These are phyloP conservation scores for Hymenochirus boettgeri DNA, from an alignment of 2,113 vertebrate genomes.

Conservation along the genomic window DNA sequence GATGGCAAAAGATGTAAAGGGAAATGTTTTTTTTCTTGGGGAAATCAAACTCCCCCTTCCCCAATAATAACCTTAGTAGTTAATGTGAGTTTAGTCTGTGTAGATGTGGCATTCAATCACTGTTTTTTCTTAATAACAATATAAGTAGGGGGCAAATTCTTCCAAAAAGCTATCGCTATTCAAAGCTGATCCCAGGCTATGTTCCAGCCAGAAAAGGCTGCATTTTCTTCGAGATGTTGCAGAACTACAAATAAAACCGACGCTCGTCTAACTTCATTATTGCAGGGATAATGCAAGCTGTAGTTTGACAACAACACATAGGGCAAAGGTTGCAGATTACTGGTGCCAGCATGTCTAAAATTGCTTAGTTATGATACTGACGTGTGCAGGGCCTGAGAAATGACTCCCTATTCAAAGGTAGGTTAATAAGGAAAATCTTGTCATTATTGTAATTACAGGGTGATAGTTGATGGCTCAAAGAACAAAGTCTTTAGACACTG, in stretches of 20 bases:
- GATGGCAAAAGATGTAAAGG: conserved; percentile 32
- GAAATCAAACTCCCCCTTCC: conserved; percentile 4
- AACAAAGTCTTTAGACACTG: conserved; percentile 34
- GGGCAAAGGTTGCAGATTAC: too few relatives aligned
- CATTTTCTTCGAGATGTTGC: too few relatives aligned
- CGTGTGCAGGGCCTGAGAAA: neutral
- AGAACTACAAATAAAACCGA: too few relatives aligned
- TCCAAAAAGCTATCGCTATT: conserved; percentile 31
- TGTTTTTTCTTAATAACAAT: conserved; percentile 26
- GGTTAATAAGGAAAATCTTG: conserved; percentile 46
- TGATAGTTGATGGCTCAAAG: conserved; percentile 39
- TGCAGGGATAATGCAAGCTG: too few relatives aligned
- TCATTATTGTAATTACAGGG: conserved; percentile 46
- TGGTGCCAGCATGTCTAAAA: too few relatives aligned
- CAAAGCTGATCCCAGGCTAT: neutral
- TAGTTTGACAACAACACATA: too few relatives aligned
- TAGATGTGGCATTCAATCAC: conserved; percentile 5
- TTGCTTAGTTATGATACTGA: neutral
- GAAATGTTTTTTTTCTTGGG: conserved; percentile 10
- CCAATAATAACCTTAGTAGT: conserved; percentile 10
- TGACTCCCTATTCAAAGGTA: conserved; percentile 16
- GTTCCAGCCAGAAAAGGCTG: too few relatives aligned
- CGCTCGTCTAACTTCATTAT: too few relatives aligned
- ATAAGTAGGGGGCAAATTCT: conserved; percentile 32
- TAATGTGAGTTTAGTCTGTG: conserved; percentile 2